Evolutionary conservation across 1,140 invertebrate species (phyloP), one percentile per base, ranked within the genome.

Genomic region (Sitobion miscanthi): DNA sequence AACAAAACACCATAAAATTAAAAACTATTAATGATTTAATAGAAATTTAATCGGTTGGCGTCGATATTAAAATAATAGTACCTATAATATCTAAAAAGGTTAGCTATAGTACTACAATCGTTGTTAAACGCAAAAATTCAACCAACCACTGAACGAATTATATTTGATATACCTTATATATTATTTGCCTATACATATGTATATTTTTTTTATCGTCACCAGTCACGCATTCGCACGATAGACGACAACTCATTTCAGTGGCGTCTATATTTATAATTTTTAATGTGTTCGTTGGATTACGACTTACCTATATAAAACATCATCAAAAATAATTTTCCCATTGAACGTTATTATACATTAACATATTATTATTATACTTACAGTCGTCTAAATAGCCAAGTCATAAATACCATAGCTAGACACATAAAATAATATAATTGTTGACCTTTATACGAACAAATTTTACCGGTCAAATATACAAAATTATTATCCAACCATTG

Each of bases 241-340:
- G 83, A 86, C 83, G 83, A 86, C 23, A 86, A 86, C 38, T 45
- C 45, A 86, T 42, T 83, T 86, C 38, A 86, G 83, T 86, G 83
- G 83, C 38, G 83, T 86, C 38, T 25, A 86, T 86, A 86, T 86
- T 86, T 86, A 77, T 77, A 86, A 42, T 86, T 86, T 86, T 23
- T 86, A 86, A 86, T 86, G 38, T 86, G 30, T 86, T 86, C 83
- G 3, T 86, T 7, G 38, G 38, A 25, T 86, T 86, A 86, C 83
- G 30, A n/a, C 30, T 3, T 77, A n/a, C 52, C 21, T n/a, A 77
- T n/a, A 35, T 77, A 86, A 38, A 45, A 86, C 23, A 85, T 86
- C 42, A 86, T 86, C 42, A 45, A 45, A 45, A 86, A 45, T 42
- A 4, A 83, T 83, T 42, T 83, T 83, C 20, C 7, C 35, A 38